Evolutionary conservation across 2,888 invertebrate species (phyloP).

Genomic region (Ophion slaviceki): DNA sequence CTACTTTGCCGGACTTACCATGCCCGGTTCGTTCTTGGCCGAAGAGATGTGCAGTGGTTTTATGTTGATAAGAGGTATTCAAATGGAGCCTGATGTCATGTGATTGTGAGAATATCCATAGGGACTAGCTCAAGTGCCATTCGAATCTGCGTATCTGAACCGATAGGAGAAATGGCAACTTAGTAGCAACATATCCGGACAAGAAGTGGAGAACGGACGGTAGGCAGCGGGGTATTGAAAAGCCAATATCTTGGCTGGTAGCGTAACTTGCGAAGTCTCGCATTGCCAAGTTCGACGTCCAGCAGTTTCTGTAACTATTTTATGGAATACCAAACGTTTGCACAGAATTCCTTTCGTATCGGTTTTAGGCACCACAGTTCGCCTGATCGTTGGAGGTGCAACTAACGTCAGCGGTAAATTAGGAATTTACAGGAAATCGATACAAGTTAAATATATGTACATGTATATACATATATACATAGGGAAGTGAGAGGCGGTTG

Average conservation of each 20-base stretch:
- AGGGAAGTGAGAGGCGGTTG: constrained; percentile 19
- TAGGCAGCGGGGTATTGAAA: background rate
- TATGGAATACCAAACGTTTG: constrained; percentile 70
- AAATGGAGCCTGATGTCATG: background rate
- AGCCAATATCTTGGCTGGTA: constrained; percentile 12
- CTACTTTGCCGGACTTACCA: background rate
- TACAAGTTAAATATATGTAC: constrained; percentile 5
- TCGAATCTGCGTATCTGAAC: background rate
- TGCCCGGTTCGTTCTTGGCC: background rate
- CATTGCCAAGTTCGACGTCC: constrained; percentile 33
- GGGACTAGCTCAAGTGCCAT: background rate
- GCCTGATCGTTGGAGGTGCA: constrained; percentile 50
- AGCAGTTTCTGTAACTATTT: constrained; percentile 68
- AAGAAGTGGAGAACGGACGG: background rate
- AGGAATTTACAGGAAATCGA: constrained; percentile 55
- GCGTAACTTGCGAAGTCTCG: background rate
- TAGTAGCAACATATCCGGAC: background rate
- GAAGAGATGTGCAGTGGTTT: background rate
- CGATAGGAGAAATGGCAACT: background rate
- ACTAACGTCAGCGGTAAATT: constrained; percentile 60
- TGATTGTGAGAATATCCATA: background rate
- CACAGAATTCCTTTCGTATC: constrained; percentile 65
- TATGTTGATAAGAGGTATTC: background rate
- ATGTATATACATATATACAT: background rate
- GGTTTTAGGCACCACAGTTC: constrained; percentile 44